Conservation (phyloP, 2,113 vertebrate genomes). For the Aepyceros melampus region DNA sequence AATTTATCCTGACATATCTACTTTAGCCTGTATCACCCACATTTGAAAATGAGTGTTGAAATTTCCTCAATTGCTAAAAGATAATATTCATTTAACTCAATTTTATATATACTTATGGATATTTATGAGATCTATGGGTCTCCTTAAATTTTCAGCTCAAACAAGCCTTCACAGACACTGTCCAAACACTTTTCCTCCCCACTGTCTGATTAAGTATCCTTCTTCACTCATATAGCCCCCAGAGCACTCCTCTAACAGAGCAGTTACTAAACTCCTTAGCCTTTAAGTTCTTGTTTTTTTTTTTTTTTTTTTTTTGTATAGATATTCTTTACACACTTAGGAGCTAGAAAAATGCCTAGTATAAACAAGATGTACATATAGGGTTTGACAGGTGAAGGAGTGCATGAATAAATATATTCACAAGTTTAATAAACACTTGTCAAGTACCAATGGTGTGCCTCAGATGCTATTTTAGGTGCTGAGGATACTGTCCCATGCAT, state of each 20-base stretch:
- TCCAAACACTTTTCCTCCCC: background rate
- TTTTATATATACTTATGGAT: background rate
- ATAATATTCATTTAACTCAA: background rate
- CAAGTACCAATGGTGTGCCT: background rate
- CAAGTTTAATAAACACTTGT: background rate
- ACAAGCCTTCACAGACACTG: background rate
- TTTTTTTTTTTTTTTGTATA: background rate
- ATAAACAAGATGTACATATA: background rate
- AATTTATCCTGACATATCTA: background rate
- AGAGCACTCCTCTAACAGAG: background rate
- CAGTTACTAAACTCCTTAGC: background rate
- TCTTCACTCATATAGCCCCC: background rate
- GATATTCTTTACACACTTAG: background rate
- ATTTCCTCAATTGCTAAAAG: background rate
- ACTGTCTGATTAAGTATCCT: background rate
- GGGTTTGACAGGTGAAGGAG: background rate
- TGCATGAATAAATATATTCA: background rate
- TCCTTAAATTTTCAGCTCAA: background rate
- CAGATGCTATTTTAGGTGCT: background rate
- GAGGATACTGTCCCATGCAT: background rate
- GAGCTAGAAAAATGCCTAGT: background rate
- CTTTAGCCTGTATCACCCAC: background rate
- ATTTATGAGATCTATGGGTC: background rate
- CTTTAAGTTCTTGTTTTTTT: background rate
- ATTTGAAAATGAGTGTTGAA: background rate